Evolutionary conservation across 2,888 invertebrate species (phyloP).

Genomic region (Cosmia pyralina): DNA sequence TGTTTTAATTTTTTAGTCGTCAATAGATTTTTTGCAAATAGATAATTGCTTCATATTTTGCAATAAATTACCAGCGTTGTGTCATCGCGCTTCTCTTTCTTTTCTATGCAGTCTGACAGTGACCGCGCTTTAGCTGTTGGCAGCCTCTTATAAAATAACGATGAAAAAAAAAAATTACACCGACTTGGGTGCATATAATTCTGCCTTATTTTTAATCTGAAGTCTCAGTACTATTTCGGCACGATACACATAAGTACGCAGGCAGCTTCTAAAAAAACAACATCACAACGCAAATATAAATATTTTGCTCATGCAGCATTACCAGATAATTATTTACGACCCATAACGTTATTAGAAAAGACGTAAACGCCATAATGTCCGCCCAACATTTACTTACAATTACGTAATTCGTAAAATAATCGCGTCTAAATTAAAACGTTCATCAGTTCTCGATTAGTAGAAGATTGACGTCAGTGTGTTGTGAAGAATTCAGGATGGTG

Average conservation of each 20-base stretch:
- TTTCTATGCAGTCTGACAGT: no score
- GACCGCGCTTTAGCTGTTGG: no score
- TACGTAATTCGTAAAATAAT: slow-evolving; percentile 33
- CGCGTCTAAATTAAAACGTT: slow-evolving; percentile 10
- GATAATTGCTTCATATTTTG: no score
- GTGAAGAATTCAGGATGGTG: slow-evolving; percentile 30
- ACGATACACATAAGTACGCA: not conserved
- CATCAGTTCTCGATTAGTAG: slow-evolving; percentile 12
- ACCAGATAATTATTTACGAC: slow-evolving; percentile 24
- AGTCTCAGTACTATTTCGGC: not conserved
- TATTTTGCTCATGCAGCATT: slow-evolving; percentile 25
- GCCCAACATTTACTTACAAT: not conserved
- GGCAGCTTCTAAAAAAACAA: slow-evolving; percentile 4
- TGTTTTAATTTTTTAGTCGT: no score
- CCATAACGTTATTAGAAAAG: slow-evolving; percentile 10
- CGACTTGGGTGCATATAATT: not conserved
- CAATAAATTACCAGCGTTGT: no score
- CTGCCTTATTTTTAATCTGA: not conserved
- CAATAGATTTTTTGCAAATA: no score
- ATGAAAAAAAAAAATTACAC: not conserved
- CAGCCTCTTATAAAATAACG: not conserved
- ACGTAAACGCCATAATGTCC: slow-evolving; percentile 19
- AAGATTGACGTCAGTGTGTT: slow-evolving; percentile 47
- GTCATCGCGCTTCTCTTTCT: no score
- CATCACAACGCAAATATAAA: slow-evolving; percentile 23